phyloP scores from a whole-genome alignment of 2,888 invertebrate genomes.

The Pseudeuparius sepicola region DNA sequence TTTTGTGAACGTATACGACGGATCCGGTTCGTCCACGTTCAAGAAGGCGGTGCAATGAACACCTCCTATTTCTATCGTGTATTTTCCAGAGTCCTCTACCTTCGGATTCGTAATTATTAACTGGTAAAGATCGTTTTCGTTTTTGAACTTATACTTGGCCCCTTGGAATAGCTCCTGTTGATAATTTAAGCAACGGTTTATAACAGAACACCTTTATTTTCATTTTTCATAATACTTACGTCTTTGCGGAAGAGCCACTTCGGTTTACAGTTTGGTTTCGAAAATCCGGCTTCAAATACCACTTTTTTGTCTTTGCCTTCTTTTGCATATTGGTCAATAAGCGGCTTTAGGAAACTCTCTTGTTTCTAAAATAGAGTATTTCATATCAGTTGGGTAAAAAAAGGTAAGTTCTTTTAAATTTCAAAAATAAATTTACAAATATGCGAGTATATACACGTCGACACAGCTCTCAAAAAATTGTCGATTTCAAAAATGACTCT shows the following conservation, averaged over 20 bases:
- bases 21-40: conserved; percentile 94
- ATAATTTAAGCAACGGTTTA: too few relatives aligned
- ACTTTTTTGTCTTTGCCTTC: conserved; percentile 96
- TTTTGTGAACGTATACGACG: conserved; percentile 86
- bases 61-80: conserved; percentile 89
- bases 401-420: too few relatives aligned
- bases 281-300: conserved; percentile 87
- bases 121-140: conserved; percentile 84
- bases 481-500: too few relatives aligned
- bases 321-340: conserved; percentile 88
- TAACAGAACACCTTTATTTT: too few relatives aligned
- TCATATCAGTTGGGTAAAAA: too few relatives aligned
- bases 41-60: conserved; percentile 82
- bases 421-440: too few relatives aligned
- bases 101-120: conserved; percentile 84
- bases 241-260: conserved; percentile 90
- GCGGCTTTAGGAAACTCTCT: conserved; percentile 87
- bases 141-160: conserved; percentile 92
- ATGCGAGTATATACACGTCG: conserved; percentile 20
- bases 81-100: conserved; percentile 95
- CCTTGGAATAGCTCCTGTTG: conserved; percentile 87
- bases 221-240: too few relatives aligned
- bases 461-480: conserved; percentile 31
- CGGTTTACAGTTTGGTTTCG: conserved; percentile 90
- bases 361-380: conserved; percentile 69